Evolutionary conservation across 2,797 vertebrate species (phyloP).

Genomic region (Todus mexicanus): DNA sequence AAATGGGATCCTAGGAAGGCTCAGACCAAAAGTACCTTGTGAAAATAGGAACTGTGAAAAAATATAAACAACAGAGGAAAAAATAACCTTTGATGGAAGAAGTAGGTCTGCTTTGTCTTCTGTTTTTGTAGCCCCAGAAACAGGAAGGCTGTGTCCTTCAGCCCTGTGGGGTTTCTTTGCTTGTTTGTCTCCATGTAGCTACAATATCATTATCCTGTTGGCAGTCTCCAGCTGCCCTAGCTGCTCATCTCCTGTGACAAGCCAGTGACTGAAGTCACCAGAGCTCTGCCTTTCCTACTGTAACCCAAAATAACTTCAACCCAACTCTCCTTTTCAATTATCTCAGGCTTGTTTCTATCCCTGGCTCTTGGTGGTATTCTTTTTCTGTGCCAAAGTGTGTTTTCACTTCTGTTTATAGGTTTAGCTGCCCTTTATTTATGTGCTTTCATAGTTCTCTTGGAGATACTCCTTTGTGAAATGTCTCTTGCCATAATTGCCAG

Average conservation of each 20-base stretch:
- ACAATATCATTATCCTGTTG: neutral
- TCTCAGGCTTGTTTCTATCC: constrained; percentile 19
- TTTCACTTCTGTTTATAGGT: constrained; percentile 35
- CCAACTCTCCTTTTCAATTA: constrained; percentile 57
- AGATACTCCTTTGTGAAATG: neutral
- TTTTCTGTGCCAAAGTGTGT: neutral
- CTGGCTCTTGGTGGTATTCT: constrained; percentile 29
- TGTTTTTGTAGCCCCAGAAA: neutral
- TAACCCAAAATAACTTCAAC: constrained; percentile 25
- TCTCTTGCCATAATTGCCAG: constrained; percentile 23
- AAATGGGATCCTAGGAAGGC: neutral
- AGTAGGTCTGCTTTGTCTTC: neutral
- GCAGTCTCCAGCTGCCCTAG: constrained; percentile 24
- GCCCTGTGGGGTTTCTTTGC: neutral
- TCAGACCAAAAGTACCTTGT: neutral
- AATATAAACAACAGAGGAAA: neutral
- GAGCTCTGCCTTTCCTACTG: constrained; percentile 15
- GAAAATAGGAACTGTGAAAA: neutral
- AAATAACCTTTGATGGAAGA: neutral
- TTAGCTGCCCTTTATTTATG: constrained; percentile 51
- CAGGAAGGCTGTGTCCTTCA: neutral
- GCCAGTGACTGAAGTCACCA: constrained; percentile 16
- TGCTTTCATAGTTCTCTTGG: neutral
- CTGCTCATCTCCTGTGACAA: constrained; percentile 14
- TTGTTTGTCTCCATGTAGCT: neutral